phyloP scores from a whole-genome alignment of 2,888 invertebrate species.

The Steinernema scapterisci region DNA sequence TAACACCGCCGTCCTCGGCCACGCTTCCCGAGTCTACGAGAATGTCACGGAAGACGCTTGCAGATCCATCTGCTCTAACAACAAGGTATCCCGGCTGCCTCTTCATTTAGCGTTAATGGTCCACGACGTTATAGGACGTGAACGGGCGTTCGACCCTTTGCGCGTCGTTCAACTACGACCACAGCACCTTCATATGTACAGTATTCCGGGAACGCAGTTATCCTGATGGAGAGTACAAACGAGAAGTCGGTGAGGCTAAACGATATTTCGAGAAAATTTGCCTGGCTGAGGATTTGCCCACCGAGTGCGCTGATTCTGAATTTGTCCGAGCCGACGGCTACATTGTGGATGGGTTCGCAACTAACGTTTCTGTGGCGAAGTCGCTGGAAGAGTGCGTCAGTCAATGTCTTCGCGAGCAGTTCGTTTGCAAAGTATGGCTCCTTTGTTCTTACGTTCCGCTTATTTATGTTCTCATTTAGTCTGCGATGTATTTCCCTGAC shows the following conservation, averaged over 20 bases:
- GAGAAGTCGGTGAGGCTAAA: conserved; percentile 44
- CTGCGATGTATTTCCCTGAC: conserved; percentile 67
- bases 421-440: conserved; percentile 58
- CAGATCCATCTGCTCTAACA: conserved; percentile 50
- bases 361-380: conserved; percentile 51
- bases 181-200: conserved; percentile 53
- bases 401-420: conserved; percentile 58
- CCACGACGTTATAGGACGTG: conserved; percentile 45
- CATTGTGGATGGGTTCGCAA: conserved; percentile 63
- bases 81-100: conserved; percentile 42
- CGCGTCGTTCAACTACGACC: conserved; percentile 60
- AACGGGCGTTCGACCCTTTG: conserved; percentile 49
- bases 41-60: conserved; percentile 61
- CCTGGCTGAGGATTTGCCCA: conserved; percentile 52
- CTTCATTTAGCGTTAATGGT: background rate
- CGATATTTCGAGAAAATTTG: conserved; percentile 66
- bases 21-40: conserved; percentile 48
- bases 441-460: background rate
- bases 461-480: conserved; percentile 44
- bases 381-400: conserved; percentile 61
- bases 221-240: conserved; percentile 50
- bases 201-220: conserved; percentile 51
- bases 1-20: conserved; percentile 44
- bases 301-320: conserved; percentile 53
- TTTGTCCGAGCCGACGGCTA: conserved; percentile 65